Evolutionary conservation across 1,140 invertebrate species (phyloP), one percentile per base, ranked within the genome.

Genomic region (Epicauta chinensis): DNA sequence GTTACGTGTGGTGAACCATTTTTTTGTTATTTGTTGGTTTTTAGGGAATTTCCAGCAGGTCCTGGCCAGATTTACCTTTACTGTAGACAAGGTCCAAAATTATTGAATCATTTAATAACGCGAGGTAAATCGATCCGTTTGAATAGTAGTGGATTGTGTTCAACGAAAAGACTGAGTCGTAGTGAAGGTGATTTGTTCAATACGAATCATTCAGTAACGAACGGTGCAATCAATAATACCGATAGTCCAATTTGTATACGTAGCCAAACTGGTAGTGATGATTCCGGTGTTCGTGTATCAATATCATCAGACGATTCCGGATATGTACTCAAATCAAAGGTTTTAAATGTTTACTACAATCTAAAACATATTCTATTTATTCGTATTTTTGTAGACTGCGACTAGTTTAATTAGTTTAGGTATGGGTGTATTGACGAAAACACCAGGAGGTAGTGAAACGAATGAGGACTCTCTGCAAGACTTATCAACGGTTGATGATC

Each of bases 61-160:
- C 57, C 73, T 2, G 76, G 77, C 0, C 73, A 78, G 46, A 55
- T 80, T 3, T 56, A 74, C 15, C 37, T 79, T 2, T 80, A 75
- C 45, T 79, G 77, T 55, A 43, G 67, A 10, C 61, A 76, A 15
- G 76, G 75, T 0, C 35, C 59, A 0, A 61, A 59, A 16, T 57
- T 78, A 9, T 51, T 77, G 4, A 68, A 74, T 41, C 67, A 73
- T 23, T 59, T 78, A 32, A 65, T 75, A 2, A 67, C 67, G 0
- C 68, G 75, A 14, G 75, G 75, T 11, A 67, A 74, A n/a, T 62
- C 66, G 12, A 66, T 69, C 7, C 65, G 62, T 45, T 35, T 48
- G 36, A 53, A 50, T 51, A 16, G 48, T 17, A 51, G 56, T 55
- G 46, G 23, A 3, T 23, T 29, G 45, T 48, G 38, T 47, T 62